Base-by-base conservation (phyloP, 2,797 vertebrate genomes). In the Poeciliopsis turneri region DNA sequence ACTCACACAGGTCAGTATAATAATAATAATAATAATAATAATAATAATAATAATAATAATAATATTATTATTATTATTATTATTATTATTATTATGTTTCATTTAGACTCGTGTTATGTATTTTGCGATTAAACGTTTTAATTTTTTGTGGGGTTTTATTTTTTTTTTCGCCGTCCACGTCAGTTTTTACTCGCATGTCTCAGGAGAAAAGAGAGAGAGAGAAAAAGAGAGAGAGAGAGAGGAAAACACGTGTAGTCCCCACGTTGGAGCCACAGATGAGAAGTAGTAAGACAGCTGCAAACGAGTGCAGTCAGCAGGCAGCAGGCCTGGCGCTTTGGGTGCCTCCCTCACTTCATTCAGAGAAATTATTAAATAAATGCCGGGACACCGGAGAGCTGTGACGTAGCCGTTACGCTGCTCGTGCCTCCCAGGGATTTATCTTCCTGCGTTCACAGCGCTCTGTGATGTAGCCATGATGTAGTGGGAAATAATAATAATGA, bases 341-440 rank as follows among this genome's bases (percentile, higher is more conserved):
- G 92, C 90, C 93, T 93, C 94, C 95, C 93, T 92, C 89, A 84
- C 92, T 87, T 92, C 92, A 92, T 93, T 94, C 92, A 93, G 83
- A 55, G 81, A 94, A 95, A 95, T 94, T 93, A 95, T 93, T 95
- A 96, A 96, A 96, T 96, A 95, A 95, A 92, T 91, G 76, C 88
- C n/a, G 94, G 95, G 94, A 95, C 95, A 96, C 95, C 95, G 94
- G 95, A 92, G 95, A 94, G 95, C 82, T 93, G 94, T 96, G 96
- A 96, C 96, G 96, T 96, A 95, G 91, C 78, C 77, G 88, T 94
- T 93, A 95, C 95, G 94, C 90, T 83, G 91, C 76, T 82, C 89
- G 83, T 93, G 93, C 92, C 92, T 92, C 91, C 88, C 91, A 92
- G 93, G 92, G 91, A 89, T 83, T 83, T 82, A 55, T 84, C 89